Evolutionary conservation across 1,140 invertebrate species (phyloP).

Genomic region (Spodoptera litura): DNA sequence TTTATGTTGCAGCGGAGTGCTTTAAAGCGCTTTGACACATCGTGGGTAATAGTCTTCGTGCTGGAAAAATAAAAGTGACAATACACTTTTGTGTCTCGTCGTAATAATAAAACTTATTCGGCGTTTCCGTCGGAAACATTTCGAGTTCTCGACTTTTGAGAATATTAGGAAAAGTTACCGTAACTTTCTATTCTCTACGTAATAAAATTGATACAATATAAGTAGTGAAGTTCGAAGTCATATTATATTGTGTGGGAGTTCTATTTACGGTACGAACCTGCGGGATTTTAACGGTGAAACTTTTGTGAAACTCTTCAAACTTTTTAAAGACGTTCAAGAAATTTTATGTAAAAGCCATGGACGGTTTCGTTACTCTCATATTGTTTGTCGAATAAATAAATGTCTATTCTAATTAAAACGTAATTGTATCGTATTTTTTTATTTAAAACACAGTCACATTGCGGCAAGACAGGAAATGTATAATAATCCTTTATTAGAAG

Average conservation of each 20-base stretch:
- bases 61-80: conserved; percentile 21
- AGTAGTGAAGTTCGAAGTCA: background rate
- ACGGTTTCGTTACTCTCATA: too few relatives aligned
- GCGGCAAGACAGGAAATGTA: too few relatives aligned
- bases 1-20: conserved; percentile 11
- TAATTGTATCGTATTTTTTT: too few relatives aligned
- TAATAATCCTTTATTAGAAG: too few relatives aligned
- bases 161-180: background rate
- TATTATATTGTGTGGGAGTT: conserved; percentile 1
- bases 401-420: too few relatives aligned
- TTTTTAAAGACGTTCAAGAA: conserved; percentile 7
- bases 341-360: background rate
- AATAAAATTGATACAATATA: conserved; percentile 14
- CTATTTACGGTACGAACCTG: background rate
- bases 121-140: background rate
- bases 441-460: too few relatives aligned
- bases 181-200: background rate
- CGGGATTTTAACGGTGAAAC: conserved; percentile 15
- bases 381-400: too few relatives aligned
- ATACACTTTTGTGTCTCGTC: background rate
- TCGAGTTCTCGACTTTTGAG: background rate
- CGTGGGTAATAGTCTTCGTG: background rate
- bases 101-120: conserved; percentile 1
- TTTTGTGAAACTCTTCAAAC: background rate
- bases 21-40: conserved; percentile 24